These are phyloP conservation scores for Rhea pennata DNA, from an alignment of 2,113 vertebrate genomes.

Conservation along the genomic window DNA sequence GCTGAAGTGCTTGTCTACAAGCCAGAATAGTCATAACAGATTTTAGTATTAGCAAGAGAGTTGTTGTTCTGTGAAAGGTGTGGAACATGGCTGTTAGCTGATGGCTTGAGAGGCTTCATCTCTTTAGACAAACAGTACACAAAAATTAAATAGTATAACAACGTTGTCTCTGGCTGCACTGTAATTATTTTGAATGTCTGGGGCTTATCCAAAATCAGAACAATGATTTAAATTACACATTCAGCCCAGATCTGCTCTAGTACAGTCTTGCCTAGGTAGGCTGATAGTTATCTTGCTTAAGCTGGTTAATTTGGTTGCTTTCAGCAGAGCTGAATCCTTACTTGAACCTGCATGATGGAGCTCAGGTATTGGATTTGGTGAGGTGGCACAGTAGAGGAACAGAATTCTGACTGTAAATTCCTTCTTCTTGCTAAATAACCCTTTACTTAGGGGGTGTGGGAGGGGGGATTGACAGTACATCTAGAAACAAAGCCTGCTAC, in stretches of 20 bases:
- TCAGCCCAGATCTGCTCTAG: not conserved
- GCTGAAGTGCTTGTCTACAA: not conserved
- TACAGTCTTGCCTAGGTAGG: constrained; percentile 9
- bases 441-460: not conserved
- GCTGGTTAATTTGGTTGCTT: not conserved
- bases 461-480: too few relatives aligned
- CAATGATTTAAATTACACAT: not conserved
- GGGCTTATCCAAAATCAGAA: not conserved
- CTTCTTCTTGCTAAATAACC: not conserved
- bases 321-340: not conserved
- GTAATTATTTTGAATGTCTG: constrained; percentile 12
- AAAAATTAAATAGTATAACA: not conserved
- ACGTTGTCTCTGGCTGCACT: not conserved
- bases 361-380: not conserved
- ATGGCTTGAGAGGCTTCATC: not conserved
- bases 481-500: not conserved
- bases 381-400: not conserved
- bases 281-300: constrained; percentile 1
- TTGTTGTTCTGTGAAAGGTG: not conserved
- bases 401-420: not conserved
- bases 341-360: not conserved
- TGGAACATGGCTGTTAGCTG: not conserved
- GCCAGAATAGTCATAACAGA: not conserved
- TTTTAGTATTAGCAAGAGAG: not conserved
- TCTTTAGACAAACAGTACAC: not conserved